Conservation (phyloP, 2,888 invertebrate species). For the Norana najaformis region DNA sequence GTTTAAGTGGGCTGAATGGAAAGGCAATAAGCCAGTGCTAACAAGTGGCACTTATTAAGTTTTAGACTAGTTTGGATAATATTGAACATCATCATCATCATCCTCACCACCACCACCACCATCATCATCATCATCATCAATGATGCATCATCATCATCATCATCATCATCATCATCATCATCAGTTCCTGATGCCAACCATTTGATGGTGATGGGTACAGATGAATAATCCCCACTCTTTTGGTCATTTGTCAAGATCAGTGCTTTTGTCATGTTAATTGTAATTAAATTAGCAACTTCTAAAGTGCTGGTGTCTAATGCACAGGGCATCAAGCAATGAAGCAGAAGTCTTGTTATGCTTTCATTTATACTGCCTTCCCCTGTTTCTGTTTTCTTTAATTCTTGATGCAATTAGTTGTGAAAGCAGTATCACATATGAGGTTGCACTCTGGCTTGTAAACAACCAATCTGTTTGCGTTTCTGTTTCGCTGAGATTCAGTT, state of each 20-base stretch:
- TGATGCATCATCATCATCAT: too few species aligned
- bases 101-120: not conserved
- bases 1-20: not conserved
- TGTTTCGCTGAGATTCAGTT: not conserved
- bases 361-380: too few species aligned
- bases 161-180: not conserved
- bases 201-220: not conserved
- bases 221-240: not conserved
- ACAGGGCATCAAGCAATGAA: too few species aligned
- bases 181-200: not conserved
- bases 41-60: not conserved
- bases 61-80: not conserved
- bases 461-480: not conserved
- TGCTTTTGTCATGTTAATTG: too few species aligned
- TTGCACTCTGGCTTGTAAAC: not conserved
- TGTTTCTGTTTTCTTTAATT: not conserved
- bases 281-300: too few species aligned
- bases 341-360: too few species aligned
- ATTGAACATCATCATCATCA: not conserved
- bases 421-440: not conserved
- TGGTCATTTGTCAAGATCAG: not conserved
- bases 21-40: not conserved
- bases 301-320: not conserved
- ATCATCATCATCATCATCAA: too few species aligned
- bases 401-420: too few species aligned